Evolutionary conservation across 2,113 vertebrate genomes (phyloP).

Genomic region (Rallus limicola): DNA sequence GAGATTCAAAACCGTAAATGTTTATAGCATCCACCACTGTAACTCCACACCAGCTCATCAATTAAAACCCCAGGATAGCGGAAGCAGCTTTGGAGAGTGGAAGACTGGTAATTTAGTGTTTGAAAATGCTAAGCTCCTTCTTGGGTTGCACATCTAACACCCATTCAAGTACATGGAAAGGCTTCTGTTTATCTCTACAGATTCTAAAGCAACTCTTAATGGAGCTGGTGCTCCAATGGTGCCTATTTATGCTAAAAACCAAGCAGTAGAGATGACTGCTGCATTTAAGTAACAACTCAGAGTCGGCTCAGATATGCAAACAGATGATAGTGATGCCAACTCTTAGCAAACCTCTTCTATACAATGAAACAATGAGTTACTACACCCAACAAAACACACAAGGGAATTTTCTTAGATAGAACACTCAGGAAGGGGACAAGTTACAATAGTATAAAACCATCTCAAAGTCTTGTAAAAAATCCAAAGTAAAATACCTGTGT

Average conservation of each 20-base stretch:
- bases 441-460: background rate
- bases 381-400: background rate
- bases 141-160: background rate
- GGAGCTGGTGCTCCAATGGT: background rate
- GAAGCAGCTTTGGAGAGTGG: background rate
- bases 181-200: background rate
- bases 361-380: background rate
- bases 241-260: background rate
- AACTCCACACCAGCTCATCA: background rate
- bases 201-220: background rate
- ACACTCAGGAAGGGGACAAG: background rate
- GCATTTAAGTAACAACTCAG: background rate
- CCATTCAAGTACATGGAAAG: slow-evolving; percentile 5
- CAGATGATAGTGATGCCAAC: background rate
- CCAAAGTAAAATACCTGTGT: background rate
- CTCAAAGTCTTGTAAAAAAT: background rate
- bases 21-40: background rate
- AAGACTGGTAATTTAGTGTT: slow-evolving; percentile 27
- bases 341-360: background rate
- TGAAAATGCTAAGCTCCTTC: slow-evolving; percentile 3
- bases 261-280: background rate
- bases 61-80: background rate
- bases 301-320: background rate
- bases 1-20: background rate
- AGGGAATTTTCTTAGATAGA: background rate